These are phyloP conservation scores for Micronisus gabar DNA, from an alignment of 2,113 vertebrate species.

Conservation along the genomic window DNA sequence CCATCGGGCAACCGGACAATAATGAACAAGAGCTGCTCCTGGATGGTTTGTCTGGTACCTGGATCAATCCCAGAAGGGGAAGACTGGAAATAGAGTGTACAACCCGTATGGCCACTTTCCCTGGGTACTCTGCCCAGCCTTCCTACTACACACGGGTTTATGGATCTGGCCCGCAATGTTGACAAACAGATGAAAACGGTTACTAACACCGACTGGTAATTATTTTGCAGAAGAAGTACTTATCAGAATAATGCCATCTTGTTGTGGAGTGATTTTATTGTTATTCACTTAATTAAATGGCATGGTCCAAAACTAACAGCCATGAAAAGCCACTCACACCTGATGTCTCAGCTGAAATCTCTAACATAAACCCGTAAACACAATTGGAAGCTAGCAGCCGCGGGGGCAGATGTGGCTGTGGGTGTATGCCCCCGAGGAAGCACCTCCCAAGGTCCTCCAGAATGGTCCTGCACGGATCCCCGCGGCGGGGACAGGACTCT, in stretches of 20 bases:
- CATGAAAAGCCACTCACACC: background rate
- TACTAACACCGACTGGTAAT: background rate
- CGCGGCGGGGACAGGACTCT: fast-evolving
- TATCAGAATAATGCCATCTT: background rate
- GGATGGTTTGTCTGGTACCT: background rate
- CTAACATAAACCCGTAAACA: background rate
- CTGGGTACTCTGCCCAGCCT: background rate
- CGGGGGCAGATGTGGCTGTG: background rate
- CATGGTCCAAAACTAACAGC: background rate
- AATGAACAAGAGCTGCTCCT: background rate
- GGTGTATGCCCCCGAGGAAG: background rate
- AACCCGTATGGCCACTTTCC: background rate
- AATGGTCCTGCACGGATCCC: fast-evolving
- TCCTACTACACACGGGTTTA: fast-evolving
- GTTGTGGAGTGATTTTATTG: background rate
- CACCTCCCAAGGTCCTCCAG: background rate
- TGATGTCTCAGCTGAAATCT: background rate
- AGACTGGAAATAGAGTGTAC: background rate
- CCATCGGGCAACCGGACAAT: background rate
- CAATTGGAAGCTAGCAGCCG: fast-evolving
- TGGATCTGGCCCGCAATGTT: fast-evolving
- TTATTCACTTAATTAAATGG: background rate
- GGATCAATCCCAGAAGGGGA: background rate
- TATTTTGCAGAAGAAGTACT: background rate
- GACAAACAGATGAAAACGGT: fast-evolving